Percentiles rank a stretch among this genome's conserved stretches.
Evolutionary conservation across 2,888 invertebrate genomes (phyloP).

Genomic region (Gastracanthus pulcherrimus): DNA sequence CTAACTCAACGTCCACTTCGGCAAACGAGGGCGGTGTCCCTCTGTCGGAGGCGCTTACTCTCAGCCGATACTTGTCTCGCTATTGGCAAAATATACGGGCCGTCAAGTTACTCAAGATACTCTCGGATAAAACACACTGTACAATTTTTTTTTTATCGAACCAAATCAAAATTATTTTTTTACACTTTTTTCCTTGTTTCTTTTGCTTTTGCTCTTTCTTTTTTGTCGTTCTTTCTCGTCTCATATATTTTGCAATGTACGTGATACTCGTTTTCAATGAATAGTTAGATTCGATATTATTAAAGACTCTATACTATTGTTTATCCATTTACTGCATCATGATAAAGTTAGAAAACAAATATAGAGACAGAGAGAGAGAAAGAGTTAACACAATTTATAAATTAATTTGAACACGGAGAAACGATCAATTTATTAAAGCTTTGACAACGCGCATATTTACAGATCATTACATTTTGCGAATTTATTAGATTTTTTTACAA

Average conservation of each 20-base stretch:
- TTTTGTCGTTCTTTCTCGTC: conserved; percentile 27
- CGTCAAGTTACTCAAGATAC: conserved; percentile 81
- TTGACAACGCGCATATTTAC: conserved; percentile 22
- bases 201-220: conserved; percentile 47
- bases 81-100: conserved; percentile 86
- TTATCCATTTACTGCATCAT: conserved; percentile 11
- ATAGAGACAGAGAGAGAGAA: conserved; percentile 53
- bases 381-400: conserved; percentile 34
- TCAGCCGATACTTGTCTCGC: conserved; percentile 97
- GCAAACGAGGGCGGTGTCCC: conserved; percentile 95
- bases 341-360: conserved; percentile 52
- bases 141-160: conserved; percentile 61
- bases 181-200: conserved; percentile 60
- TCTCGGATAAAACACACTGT: conserved; percentile 67
- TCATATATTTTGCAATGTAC: background rate
- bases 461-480: background rate
- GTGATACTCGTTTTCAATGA: background rate
- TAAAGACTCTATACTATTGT: no score
- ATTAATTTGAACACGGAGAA: conserved; percentile 48
- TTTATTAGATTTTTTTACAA: background rate
- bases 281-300: background rate
- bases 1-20: conserved; percentile 98
- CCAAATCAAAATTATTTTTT: conserved; percentile 60
- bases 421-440: conserved; percentile 14
- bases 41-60: conserved; percentile 97